Evolutionary conservation across 1,140 invertebrate species (phyloP).

Genomic region (Drosophila lowei): DNA sequence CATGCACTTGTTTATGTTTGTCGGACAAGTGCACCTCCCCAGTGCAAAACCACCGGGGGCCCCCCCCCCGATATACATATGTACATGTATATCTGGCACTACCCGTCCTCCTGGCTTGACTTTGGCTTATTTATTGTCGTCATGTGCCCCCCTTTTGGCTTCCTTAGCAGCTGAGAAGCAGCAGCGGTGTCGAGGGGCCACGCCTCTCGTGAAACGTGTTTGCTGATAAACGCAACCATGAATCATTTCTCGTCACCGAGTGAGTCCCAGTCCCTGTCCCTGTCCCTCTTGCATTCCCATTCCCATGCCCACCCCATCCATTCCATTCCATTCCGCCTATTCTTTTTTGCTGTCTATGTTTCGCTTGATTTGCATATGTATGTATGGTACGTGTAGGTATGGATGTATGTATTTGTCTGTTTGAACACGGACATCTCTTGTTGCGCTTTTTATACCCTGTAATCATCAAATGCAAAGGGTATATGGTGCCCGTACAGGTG

Average conservation of each 20-base stretch:
- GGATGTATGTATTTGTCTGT: slow-evolving; percentile 24
- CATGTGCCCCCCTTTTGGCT: slow-evolving; percentile 62
- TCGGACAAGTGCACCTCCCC: slow-evolving; percentile 28
- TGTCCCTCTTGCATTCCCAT: not conserved
- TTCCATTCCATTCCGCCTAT: not conserved
- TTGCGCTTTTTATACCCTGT: slow-evolving; percentile 63
- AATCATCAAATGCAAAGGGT: not conserved
- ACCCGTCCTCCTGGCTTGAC: slow-evolving; percentile 24
- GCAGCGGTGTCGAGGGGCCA: no score
- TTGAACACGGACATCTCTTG: slow-evolving; percentile 56
- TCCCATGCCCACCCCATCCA: not conserved
- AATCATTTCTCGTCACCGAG: slow-evolving; percentile 70
- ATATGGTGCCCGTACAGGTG: no score
- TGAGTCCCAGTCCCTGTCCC: not conserved
- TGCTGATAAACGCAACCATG: slow-evolving; percentile 78
- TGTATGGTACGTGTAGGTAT: slow-evolving; percentile 2
- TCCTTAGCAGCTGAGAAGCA: slow-evolving; percentile 55
- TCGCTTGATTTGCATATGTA: slow-evolving; percentile 70
- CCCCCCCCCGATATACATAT: not conserved
- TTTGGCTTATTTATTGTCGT: slow-evolving; percentile 66
- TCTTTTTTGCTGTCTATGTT: slow-evolving; percentile 28
- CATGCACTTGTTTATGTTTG: slow-evolving; percentile 66
- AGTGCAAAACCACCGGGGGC: not conserved
- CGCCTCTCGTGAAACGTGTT: slow-evolving; percentile 69
- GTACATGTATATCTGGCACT: not conserved